Evolutionary conservation across 37 sponge, comb jelly and placozoan genomes (phyloP).

Genomic region (Bolinopsis microptera): DNA sequence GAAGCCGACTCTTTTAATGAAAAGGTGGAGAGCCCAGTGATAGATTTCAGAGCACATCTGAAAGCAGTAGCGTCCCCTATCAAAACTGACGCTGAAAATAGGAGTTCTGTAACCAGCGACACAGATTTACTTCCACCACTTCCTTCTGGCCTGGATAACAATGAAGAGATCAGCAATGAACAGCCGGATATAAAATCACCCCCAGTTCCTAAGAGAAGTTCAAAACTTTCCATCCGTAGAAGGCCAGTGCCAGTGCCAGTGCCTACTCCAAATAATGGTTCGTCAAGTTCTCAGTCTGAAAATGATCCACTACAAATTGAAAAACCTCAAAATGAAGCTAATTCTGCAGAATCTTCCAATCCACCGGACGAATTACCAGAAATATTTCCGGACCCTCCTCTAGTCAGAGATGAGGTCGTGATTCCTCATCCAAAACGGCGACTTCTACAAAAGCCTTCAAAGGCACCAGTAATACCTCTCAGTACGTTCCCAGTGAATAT

Average conservation of each 20-base stretch:
- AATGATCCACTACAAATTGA: neutral
- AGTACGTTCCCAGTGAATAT: neutral
- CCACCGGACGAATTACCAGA: neutral
- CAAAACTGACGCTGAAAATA: constrained; percentile 13
- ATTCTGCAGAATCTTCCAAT: neutral
- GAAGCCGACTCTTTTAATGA: neutral
- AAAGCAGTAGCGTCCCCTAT: constrained; percentile 24
- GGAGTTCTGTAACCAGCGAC: neutral
- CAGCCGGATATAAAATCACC: neutral
- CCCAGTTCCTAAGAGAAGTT: neutral
- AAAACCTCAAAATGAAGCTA: neutral
- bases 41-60: constrained; percentile 18
- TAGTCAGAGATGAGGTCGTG: neutral
- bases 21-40: neutral
- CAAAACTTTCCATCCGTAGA: neutral
- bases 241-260: neutral
- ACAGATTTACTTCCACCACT: neutral
- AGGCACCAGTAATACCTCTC: neutral
- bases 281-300: neutral
- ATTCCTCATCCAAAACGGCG: neutral
- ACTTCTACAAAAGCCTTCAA: neutral
- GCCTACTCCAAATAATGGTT: neutral
- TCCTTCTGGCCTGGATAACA: neutral
- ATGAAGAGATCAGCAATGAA: neutral
- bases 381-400: neutral